phyloP scores from a whole-genome alignment of 2,888 invertebrate species.

The Phorcus lineatus region DNA sequence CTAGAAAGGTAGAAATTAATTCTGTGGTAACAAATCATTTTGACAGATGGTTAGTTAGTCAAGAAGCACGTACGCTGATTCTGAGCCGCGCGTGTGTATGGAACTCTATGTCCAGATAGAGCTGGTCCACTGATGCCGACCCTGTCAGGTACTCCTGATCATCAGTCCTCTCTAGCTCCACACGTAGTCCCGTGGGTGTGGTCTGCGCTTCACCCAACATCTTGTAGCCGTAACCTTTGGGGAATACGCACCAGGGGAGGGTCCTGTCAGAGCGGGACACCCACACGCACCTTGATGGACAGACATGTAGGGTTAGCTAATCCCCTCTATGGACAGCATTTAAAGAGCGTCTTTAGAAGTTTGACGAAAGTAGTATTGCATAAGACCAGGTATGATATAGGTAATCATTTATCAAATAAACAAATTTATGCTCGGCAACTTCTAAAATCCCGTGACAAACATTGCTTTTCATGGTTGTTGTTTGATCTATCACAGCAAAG shows the following conservation, averaged over 20 bases:
- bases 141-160: slow-evolving; percentile 32
- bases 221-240: slow-evolving; percentile 31
- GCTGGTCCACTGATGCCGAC: slow-evolving; percentile 9
- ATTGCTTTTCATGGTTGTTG: too few relatives aligned
- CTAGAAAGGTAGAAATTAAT: too few relatives aligned
- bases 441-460: too few relatives aligned
- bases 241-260: slow-evolving; percentile 34
- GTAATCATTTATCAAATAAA: too few relatives aligned
- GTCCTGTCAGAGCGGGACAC: neutral
- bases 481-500: too few relatives aligned
- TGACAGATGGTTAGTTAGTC: too few relatives aligned
- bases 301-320: neutral
- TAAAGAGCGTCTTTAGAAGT: too few relatives aligned
- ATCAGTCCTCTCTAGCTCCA: slow-evolving; percentile 30
- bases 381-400: too few relatives aligned
- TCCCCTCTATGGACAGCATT: too few relatives aligned
- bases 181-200: slow-evolving; percentile 31
- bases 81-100: slow-evolving; percentile 47
- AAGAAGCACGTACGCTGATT: slow-evolving; percentile 38
- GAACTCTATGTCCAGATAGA: slow-evolving; percentile 43
- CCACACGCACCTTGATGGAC: slow-evolving; percentile 32
- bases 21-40: too few relatives aligned
- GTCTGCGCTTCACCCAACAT: slow-evolving; percentile 4
- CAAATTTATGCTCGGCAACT: too few relatives aligned
- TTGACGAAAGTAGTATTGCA: too few relatives aligned